phyloP scores from a whole-genome alignment of 2,888 invertebrate species.

The Mythimna albipuncta region DNA sequence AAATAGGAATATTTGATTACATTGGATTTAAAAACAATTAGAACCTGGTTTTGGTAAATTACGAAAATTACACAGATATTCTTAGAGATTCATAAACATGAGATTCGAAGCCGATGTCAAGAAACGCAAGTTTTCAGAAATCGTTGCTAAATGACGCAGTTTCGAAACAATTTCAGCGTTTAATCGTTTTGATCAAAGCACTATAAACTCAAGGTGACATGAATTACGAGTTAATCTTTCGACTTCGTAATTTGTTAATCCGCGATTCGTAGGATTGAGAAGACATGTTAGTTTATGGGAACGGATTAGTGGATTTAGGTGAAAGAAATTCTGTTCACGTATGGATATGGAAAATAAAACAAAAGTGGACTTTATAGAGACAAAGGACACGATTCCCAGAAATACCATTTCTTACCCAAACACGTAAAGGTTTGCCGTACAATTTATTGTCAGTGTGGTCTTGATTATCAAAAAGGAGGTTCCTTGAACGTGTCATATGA shows the following conservation, averaged over 20 bases:
- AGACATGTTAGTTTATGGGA: constrained; percentile 6
- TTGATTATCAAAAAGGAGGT: constrained; percentile 30
- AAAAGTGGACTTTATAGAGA: constrained; percentile 17
- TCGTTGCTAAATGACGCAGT: not conserved
- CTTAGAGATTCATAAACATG: not conserved
- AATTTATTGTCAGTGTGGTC: constrained; percentile 39
- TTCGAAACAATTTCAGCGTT: not conserved
- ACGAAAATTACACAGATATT: not conserved
- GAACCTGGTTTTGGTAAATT: constrained; percentile 11
- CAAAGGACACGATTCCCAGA: constrained; percentile 36
- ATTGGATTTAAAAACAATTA: not conserved
- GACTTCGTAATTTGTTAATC: constrained; percentile 13
- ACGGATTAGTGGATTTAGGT: constrained; percentile 28
- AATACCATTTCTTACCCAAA: constrained; percentile 30
- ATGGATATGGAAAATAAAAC: not conserved
- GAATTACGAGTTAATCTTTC: constrained; percentile 36
- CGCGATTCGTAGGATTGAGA: constrained; percentile 13
- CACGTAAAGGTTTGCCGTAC: constrained; percentile 23
- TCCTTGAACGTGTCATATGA: constrained; percentile 10
- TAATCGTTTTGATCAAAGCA: constrained; percentile 31
- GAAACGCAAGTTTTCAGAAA: constrained; percentile 1
- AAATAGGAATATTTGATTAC: too few species aligned
- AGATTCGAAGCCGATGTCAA: not conserved
- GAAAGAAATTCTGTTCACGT: constrained; percentile 38
- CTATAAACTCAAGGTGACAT: constrained; percentile 33